phyloP scores from a whole-genome alignment of 1,140 invertebrate genomes.

The Drosophila punjabiensis region DNA sequence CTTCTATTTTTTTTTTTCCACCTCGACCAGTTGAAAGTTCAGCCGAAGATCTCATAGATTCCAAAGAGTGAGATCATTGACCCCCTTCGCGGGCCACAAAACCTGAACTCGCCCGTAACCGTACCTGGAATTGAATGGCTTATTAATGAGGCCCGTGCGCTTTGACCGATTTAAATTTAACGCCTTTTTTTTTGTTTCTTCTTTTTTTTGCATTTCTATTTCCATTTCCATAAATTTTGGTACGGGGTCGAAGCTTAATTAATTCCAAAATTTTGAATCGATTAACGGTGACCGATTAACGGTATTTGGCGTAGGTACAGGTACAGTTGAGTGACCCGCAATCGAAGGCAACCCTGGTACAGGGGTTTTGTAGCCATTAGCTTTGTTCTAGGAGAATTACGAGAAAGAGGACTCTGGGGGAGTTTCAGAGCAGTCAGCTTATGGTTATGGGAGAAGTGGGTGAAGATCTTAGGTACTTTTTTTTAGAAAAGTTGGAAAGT shows the following conservation, averaged over 20 bases:
- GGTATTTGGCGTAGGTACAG: constrained; percentile 27
- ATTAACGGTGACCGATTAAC: constrained; percentile 28
- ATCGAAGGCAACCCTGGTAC: constrained; percentile 8
- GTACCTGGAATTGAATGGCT: constrained; percentile 16
- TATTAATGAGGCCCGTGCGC: constrained; percentile 57
- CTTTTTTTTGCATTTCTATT: constrained; percentile 14
- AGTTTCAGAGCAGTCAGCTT: background rate
- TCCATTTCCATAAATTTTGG: constrained; percentile 33
- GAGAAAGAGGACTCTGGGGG: background rate
- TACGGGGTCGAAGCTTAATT: constrained; percentile 12
- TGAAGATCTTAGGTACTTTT: background rate
- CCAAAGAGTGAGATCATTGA: constrained; percentile 35
- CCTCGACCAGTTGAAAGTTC: constrained; percentile 51
- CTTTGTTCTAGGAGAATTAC: background rate
- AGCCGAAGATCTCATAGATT: constrained; percentile 3
- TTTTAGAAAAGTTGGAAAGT: background rate
- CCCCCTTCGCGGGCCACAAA: constrained; percentile 22
- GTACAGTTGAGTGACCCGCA: constrained; percentile 7
- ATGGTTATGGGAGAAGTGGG: background rate
- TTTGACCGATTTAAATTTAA: constrained; percentile 64
- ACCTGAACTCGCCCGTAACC: background rate
- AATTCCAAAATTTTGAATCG: background rate
- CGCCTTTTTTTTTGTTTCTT: background rate
- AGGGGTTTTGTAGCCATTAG: constrained; percentile 16
- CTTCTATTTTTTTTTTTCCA: constrained; percentile 3